These are phyloP conservation scores for Drosophila pegasa DNA, from an alignment of 2,888 invertebrate species.

Conservation along the genomic window DNA sequence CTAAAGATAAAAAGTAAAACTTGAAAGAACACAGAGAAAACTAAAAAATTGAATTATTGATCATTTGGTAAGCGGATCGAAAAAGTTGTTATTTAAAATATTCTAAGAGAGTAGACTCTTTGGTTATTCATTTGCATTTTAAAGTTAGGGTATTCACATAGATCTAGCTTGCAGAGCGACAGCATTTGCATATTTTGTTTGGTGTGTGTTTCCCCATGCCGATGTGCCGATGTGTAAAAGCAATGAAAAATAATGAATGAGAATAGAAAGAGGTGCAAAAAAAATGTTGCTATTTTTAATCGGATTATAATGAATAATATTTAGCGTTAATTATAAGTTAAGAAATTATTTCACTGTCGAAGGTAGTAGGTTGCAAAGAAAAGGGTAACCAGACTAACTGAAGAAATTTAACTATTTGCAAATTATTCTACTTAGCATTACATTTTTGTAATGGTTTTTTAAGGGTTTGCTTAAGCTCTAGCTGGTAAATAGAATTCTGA, in stretches of 20 bases:
- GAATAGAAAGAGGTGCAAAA: conserved; percentile 36
- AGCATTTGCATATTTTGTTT: conserved; percentile 1
- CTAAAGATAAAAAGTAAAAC: conserved; percentile 1
- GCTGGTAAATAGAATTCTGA: not conserved
- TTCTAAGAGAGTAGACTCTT: not conserved
- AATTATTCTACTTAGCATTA: not conserved
- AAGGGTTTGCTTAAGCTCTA: not conserved
- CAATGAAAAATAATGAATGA: conserved; percentile 45
- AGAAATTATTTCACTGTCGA: conserved; percentile 59
- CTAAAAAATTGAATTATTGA: not conserved
- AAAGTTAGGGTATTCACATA: conserved; percentile 27
- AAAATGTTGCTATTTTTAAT: conserved; percentile 75
- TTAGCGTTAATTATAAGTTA: conserved; percentile 70
- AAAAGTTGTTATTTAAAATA: not conserved
- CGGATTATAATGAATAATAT: conserved; percentile 78
- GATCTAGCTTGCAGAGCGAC: not conserved
- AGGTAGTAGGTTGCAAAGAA: conserved; percentile 57
- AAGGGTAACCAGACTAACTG: conserved; percentile 46
- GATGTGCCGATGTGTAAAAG: conserved; percentile 33
- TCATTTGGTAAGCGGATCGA: not conserved
- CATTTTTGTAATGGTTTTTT: too few relatives aligned
- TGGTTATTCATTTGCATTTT: not conserved
- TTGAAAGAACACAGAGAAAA: not conserved
- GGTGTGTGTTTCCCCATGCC: conserved; percentile 27
- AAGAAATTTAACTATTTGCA: not conserved